Percentiles rank a stretch among this genome's conserved stretches.
Evolutionary conservation across 2,888 invertebrate genomes (phyloP).

Genomic region (Caenorhabditis sp.): DNA sequence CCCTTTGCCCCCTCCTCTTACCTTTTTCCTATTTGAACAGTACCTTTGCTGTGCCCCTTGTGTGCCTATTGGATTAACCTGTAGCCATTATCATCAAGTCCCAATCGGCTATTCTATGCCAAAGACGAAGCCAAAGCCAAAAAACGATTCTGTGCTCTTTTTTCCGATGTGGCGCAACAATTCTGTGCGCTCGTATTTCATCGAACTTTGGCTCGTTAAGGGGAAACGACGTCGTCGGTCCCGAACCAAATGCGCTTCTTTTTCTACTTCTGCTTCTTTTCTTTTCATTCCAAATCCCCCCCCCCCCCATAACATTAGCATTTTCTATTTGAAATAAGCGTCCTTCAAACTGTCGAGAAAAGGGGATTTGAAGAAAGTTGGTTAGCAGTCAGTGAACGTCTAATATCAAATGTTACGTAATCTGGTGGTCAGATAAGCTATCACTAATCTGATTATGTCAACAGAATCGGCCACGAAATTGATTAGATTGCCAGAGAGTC

Average conservation of each 20-base stretch:
- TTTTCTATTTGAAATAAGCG: slow-evolving; percentile 31
- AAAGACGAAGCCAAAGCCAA: no score
- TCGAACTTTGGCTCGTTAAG: slow-evolving; percentile 55
- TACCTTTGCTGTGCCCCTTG: slow-evolving; percentile 15
- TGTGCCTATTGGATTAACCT: slow-evolving; percentile 49
- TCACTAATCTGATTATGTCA: no score
- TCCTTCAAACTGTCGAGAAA: no score
- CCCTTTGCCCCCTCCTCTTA: slow-evolving; percentile 12
- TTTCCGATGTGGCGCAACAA: slow-evolving; percentile 12
- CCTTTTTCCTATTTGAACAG: slow-evolving; percentile 44
- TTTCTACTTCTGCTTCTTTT: neutral
- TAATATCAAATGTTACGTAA: no score
- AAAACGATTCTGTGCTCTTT: slow-evolving; percentile 3
- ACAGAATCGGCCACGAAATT: no score
- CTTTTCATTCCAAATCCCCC: slow-evolving; percentile 1
- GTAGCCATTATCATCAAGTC: slow-evolving; percentile 20
- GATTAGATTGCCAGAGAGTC: no score
- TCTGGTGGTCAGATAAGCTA: no score
- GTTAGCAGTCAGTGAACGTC: no score
- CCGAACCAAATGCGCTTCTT: slow-evolving; percentile 1
- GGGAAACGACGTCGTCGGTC: slow-evolving; percentile 48
- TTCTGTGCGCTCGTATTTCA: slow-evolving; percentile 44
- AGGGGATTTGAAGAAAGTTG: no score
- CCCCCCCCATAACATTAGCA: slow-evolving; percentile 29
- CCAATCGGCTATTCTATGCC: no score